Conservation (phyloP, 2,113 vertebrate genomes). For the Rhea americana region DNA sequence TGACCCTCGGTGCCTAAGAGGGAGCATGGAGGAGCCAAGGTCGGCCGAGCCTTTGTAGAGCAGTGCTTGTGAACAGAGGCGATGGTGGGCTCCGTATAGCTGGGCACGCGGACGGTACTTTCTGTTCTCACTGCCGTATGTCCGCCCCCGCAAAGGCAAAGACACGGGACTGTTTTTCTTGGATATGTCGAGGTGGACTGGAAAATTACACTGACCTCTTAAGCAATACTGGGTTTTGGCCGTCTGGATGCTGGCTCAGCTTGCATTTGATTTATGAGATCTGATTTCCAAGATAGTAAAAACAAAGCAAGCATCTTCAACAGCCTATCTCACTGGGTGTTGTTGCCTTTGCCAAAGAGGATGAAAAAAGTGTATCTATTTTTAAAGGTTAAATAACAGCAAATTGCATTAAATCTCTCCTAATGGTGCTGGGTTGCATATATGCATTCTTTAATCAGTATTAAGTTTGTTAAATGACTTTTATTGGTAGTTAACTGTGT, state of each 20-base stretch:
- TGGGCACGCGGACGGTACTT: not conserved
- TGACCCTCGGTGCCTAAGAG: too few species aligned
- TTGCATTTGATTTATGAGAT: not conserved
- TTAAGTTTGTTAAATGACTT: conserved; percentile 43
- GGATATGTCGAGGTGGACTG: not conserved
- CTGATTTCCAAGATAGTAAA: not conserved
- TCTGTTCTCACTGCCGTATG: not conserved
- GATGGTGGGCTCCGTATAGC: not conserved
- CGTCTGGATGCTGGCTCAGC: not conserved
- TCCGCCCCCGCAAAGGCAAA: not conserved
- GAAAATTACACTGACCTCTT: not conserved
- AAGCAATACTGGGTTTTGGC: not conserved
- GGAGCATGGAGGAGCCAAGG: not conserved
- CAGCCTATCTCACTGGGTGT: not conserved
- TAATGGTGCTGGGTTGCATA: not conserved
- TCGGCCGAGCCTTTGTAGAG: not conserved
- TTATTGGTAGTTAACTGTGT: conserved; percentile 36
- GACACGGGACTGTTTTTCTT: not conserved
- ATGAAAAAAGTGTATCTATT: not conserved
- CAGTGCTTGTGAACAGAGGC: not conserved
- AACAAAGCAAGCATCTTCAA: not conserved
- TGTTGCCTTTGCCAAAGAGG: not conserved
- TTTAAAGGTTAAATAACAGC: not conserved
- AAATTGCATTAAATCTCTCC: fast-evolving
- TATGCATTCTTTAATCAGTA: not conserved